These are phyloP conservation scores for Aleiodes alternator DNA, from an alignment of 2,888 invertebrate species.

Conservation along the genomic window DNA sequence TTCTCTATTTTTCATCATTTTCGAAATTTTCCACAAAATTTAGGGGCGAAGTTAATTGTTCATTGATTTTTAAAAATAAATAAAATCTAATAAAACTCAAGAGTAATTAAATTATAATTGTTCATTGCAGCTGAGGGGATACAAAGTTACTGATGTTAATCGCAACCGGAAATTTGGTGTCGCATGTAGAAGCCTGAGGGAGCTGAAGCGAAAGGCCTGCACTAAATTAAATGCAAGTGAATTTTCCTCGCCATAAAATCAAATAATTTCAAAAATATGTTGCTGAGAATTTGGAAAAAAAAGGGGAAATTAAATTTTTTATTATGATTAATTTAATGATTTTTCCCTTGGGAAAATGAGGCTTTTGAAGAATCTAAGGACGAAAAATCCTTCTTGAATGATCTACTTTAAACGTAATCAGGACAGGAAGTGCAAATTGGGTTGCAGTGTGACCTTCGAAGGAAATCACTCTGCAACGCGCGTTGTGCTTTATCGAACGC, in stretches of 20 bases:
- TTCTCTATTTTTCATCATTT: too few relatives aligned
- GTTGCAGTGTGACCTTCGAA: slow-evolving; percentile 63
- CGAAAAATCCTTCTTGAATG: background rate
- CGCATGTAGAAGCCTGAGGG: slow-evolving; percentile 81
- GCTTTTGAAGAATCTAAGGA: background rate
- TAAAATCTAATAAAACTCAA: background rate
- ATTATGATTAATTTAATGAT: background rate
- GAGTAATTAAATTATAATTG: background rate
- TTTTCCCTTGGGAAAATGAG: background rate
- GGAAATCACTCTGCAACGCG: slow-evolving; percentile 60
- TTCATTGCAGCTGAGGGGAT: slow-evolving; percentile 79
- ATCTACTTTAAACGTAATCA: slow-evolving; percentile 38
- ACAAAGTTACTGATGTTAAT: slow-evolving; percentile 84
- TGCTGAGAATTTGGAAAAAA: too few relatives aligned
- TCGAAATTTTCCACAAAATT: background rate
- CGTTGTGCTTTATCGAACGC: slow-evolving; percentile 69
- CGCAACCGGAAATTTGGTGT: slow-evolving; percentile 83
- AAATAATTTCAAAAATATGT: background rate
- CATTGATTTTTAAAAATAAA: background rate
- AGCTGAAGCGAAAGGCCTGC: slow-evolving; percentile 83
- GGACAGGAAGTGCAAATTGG: slow-evolving; percentile 54
- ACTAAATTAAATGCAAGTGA: slow-evolving; percentile 80
- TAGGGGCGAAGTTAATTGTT: too few relatives aligned
- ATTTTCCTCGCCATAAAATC: too few relatives aligned
- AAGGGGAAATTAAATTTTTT: background rate